Percentiles rank a stretch among this genome's conserved stretches.
Evolutionary conservation across 92 coral and sea anemone genomes (phyloP).

Genomic region (Actinernus sp.): DNA sequence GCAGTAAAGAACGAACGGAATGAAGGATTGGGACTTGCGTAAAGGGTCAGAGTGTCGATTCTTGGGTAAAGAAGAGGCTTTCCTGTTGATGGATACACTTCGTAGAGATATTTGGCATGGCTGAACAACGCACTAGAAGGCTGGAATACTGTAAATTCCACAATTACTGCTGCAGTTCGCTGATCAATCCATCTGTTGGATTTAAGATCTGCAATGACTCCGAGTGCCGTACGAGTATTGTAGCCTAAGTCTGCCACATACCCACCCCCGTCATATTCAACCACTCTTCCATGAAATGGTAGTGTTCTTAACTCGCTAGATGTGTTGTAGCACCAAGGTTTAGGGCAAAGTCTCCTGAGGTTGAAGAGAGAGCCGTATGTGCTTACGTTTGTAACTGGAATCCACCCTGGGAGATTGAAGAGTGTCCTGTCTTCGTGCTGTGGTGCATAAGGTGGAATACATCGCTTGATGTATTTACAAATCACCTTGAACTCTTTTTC

Average conservation of each 20-base stretch:
- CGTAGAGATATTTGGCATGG: conserved; percentile 75
- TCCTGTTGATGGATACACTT: conserved; percentile 66
- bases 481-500: conserved; percentile 10
- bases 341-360: conserved; percentile 70
- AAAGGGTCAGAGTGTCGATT: conserved; percentile 77
- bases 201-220: conserved; percentile 69
- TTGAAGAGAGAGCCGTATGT: conserved; percentile 54
- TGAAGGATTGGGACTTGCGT: conserved; percentile 45
- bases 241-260: conserved; percentile 92
- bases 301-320: conserved; percentile 65
- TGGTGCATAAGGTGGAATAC: conserved; percentile 68
- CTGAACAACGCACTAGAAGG: conserved; percentile 83
- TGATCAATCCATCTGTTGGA: conserved; percentile 82
- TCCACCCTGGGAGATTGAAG: conserved; percentile 80
- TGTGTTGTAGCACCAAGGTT: conserved; percentile 85
- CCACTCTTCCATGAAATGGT: conserved; percentile 44
- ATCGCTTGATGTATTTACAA: conserved; percentile 28
- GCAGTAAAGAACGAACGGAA: conserved; percentile 55
- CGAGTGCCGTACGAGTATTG: conserved; percentile 77
- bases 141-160: conserved; percentile 91
- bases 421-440: conserved; percentile 58
- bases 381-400: conserved; percentile 73
- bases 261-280: conserved; percentile 87
- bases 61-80: conserved; percentile 40
- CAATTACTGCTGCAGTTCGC: conserved; percentile 68